Evolutionary conservation across 2,797 vertebrate species (phyloP).

Genomic region (Pangasius djambal): DNA sequence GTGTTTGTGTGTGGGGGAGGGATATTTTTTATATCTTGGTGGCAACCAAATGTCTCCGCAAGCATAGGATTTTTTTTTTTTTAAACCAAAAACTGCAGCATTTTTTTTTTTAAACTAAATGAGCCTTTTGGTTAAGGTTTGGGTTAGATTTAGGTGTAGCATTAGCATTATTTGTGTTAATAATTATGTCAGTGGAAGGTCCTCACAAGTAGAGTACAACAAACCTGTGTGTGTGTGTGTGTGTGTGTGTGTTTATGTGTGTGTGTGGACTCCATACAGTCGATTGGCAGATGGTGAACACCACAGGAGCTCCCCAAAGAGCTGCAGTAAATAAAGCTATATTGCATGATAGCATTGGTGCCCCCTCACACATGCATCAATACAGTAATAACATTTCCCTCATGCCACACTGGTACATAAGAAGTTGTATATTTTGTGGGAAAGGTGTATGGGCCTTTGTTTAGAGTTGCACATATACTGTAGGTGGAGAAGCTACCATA

Average conservation of each 20-base stretch:
- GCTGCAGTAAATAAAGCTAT: conserved; percentile 82
- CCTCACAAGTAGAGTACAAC: no score
- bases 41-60: background rate
- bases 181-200: background rate
- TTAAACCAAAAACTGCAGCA: background rate
- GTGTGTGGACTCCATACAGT: conserved; percentile 73
- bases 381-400: conserved; percentile 76
- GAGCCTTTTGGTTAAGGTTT: background rate
- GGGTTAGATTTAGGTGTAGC: background rate
- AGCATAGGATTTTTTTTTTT: background rate
- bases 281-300: conserved; percentile 77
- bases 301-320: conserved; percentile 71
- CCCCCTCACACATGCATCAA: conserved; percentile 75
- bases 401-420: conserved; percentile 61
- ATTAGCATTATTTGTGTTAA: background rate
- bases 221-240: background rate
- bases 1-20: background rate
- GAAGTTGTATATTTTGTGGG: background rate
- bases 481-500: background rate
- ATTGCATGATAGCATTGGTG: conserved; percentile 74
- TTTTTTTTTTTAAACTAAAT: background rate
- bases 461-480: background rate
- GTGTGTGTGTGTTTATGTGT: background rate
- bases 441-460: background rate
- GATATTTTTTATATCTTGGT: background rate